Evolutionary conservation across 1,140 invertebrate genomes (phyloP), one percentile per base, ranked within the genome.

Genomic region (Pseudachorutes palmiensis): DNA sequence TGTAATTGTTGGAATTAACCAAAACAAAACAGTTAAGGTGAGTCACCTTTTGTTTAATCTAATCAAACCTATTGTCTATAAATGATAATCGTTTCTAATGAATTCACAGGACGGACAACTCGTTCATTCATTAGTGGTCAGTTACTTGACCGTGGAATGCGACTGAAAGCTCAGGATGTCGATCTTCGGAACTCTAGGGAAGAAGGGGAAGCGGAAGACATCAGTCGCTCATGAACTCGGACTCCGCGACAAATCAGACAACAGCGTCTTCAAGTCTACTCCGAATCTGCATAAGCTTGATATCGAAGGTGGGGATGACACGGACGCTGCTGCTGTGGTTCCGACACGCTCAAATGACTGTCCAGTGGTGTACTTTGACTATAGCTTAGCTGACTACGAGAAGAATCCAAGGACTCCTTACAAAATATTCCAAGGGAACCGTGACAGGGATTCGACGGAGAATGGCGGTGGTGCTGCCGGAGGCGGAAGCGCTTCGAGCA

Each of bases 221-320:
- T 31, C 66, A 0, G 33, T 16, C 14, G 26, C 24, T 45, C 36
- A 58, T 24, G n/a, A 9, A 24, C 30, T 29, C 12, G n/a, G n/a
- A n/a, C 16, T 22, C 16, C 12, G 31, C 24, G n/a, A 24, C 22
- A 3, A 64, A 22, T 14, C 45, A 29, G 31, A 22, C 12, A 62
- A 33, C 33, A 62, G 32, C 5, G 3, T 62, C n/a, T 62, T 65
- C 57, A 55, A 58, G 19, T 69, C 68, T 2, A 69, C 68, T 14
- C 68, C 68, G 1, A 69, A 69, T 41, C 59, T 69, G 12, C 59
- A 65, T 51, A 68, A 68, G 63, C 24, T 68, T 5, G 19, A 12
- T n/a, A 32, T 31, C 16, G 41, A 60, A 12, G 19, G 14, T 19
- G 51, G 14, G 14, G 22, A 5, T 26, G 51, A 55, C 51, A n/a